Conservation (phyloP, 2,888 invertebrate genomes). For the Eurois occulta region DNA sequence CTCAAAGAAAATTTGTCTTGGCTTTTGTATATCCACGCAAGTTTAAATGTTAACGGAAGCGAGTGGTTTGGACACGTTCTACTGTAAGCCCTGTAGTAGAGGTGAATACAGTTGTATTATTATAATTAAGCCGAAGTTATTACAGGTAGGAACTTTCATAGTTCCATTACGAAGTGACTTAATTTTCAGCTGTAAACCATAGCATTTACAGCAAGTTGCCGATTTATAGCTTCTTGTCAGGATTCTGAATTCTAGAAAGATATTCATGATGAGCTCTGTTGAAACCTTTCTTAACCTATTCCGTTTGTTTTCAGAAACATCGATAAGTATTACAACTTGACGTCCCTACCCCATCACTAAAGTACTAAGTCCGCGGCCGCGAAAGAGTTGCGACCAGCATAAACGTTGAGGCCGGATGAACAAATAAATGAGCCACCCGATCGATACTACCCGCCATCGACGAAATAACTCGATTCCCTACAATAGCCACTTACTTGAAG, state of each 20-base stretch:
- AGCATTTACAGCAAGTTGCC: neutral
- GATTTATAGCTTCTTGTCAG: neutral
- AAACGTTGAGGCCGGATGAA: conserved; percentile 88
- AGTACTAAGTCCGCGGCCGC: conserved; percentile 73
- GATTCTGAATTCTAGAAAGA: neutral
- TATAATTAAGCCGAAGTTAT: neutral
- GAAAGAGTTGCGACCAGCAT: conserved; percentile 87
- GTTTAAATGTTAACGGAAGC: conserved; percentile 9
- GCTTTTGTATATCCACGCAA: neutral
- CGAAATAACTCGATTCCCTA: conserved; percentile 77
- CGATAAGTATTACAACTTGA: conserved; percentile 11
- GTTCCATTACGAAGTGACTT: too few species aligned
- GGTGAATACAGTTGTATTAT: neutral
- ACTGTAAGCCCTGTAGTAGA: neutral
- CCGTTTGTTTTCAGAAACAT: conserved; percentile 2
- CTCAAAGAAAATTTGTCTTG: neutral
- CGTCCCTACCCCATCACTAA: conserved; percentile 67
- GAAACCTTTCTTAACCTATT: neutral
- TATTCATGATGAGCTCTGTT: neutral
- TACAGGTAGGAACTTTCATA: neutral
- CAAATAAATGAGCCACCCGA: conserved; percentile 87
- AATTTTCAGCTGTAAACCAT: neutral
- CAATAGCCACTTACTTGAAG: conserved; percentile 71
- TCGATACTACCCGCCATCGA: conserved; percentile 75
- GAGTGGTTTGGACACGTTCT: neutral